Base-by-base conservation (phyloP, 2,888 invertebrate genomes). In the Volucella inflata region DNA sequence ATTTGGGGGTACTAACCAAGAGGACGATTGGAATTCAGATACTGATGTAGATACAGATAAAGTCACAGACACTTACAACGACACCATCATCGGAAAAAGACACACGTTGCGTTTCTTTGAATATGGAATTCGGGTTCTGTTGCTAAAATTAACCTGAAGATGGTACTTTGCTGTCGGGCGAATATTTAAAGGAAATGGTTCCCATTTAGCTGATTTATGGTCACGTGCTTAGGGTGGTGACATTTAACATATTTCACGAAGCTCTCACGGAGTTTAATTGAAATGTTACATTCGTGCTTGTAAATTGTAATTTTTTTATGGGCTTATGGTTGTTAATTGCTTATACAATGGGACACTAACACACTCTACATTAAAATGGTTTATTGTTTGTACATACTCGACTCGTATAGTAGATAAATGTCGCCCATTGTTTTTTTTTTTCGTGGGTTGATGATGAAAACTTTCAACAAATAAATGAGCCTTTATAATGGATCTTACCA, bases 1-100 rank as follows among this genome's bases (percentile, higher is more conserved):
- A 30, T 30, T 79, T 50, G 50, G 10, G 40, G 21, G 64, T 70
- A 84, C 59, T 79, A 65, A 68, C 70, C 64, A 40, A 46, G 65
- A 55, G 42, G 21, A 72, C 40, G 53, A 59, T 59, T 30, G 64
- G 57, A 64, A 71, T 55, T 38, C 17, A 50, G 8, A 38, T 12
- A 51, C 50, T 8, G 10, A n/a, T 42, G 36, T 55, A 51, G 9
- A 57, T 36, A 78, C n/a, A 17, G 9, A 51, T 10, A 38, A 42
- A 30, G 14, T 21, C n/a, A 44, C 42, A 51, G 50, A 76, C 48
- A 12, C 57, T 12, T n/a, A 42, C 12, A 38, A 81, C 55, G 60
- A 53, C 30, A 30, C 30, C 1, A 6, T 30, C 30, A 30, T 30
- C 6, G 30, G 6, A n/a, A n/a, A n/a, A n/a, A n/a, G 30, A 30